Base-by-base conservation (phyloP, 2,888 invertebrate species). In the Plagodis pulveraria region DNA sequence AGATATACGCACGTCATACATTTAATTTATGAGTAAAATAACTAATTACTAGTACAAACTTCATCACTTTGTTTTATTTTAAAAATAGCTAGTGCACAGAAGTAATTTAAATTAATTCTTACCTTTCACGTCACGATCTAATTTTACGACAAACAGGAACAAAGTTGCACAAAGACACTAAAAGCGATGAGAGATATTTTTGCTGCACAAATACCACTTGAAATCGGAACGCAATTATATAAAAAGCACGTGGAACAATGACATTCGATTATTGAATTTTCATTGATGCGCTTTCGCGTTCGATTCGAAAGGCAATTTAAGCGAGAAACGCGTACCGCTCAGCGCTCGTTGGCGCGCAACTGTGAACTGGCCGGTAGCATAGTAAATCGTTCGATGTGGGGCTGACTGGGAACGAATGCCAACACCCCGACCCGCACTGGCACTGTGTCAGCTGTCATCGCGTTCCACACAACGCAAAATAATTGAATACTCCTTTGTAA, bases 341-440 rank as follows among this genome's bases (percentile, higher is more conserved):
- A 61, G 73, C 84, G 77, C 81, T 73, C 73, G 77, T 74, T 77
- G 80, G 77, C 87, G 87, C 83, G 79, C 84, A 77, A 77, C 81
- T 80, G 72, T 82, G 71, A 74, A 89, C 87, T 89, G 88, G 77
- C 76, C 64, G 63, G 62, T 55, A 9, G 41, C 41, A 10, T 40
- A 56, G 48, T 40, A 50, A 45, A 40, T 50, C 40, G 36, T n/a
- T 10, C 52, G 52, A 38, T 10, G 43, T 49, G 40, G 58, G 53
- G 58, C 63, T 40, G 8, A 2, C 40, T 76, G 72, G 76, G 77
- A 74, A 67, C 73, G 71, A 67, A 76, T 79, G 80, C 78, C 80
- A 78, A 78, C 76, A 66, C 65, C 73, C 73, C 50, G 72, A 65
- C 71, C 67, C 67, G 50, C 56, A 54, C 51, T 60, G 49, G 63